Percentiles rank a stretch among this genome's conserved stretches.
phyloP scores from a whole-genome alignment of 2,113 vertebrate species.

The Pseudorhombus dupliciocellatus region DNA sequence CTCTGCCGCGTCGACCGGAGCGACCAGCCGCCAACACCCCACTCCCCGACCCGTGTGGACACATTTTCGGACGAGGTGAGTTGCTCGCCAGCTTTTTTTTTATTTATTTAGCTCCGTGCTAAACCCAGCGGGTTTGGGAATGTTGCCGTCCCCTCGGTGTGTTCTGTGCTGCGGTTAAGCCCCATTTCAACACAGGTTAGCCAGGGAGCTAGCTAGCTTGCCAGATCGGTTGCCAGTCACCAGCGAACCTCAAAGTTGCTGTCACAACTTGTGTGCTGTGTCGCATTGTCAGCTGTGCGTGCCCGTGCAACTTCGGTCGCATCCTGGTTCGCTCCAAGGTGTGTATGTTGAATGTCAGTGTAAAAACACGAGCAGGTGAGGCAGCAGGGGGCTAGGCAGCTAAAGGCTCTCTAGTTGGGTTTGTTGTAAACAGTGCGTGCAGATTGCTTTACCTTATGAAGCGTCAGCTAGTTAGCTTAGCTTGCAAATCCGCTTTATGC shows the following conservation, averaged over 20 bases:
- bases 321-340: background rate
- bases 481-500: conserved; percentile 77
- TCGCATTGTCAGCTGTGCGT: conserved; percentile 42
- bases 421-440: conserved; percentile 40
- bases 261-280: conserved; percentile 55
- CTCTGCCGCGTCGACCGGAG: conserved; percentile 30
- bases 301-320: background rate
- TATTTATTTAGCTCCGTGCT: conserved; percentile 19
- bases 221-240: conserved; percentile 21
- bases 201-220: conserved; percentile 17
- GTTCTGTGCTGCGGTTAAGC: conserved; percentile 5
- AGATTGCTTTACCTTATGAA: conserved; percentile 23
- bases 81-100: conserved; percentile 30
- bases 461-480: conserved; percentile 56
- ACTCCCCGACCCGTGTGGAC: conserved; percentile 25
- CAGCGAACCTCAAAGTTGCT: conserved; percentile 58
- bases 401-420: background rate
- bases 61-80: conserved; percentile 59
- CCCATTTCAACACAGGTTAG: conserved; percentile 35
- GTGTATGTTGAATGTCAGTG: conserved; percentile 9
- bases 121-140: conserved; percentile 1
- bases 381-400: background rate
- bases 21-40: background rate
- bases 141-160: background rate
- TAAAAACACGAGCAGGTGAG: background rate